Conservation (phyloP, 2,113 vertebrate genomes). For the Puffinus mauretanicus region DNA sequence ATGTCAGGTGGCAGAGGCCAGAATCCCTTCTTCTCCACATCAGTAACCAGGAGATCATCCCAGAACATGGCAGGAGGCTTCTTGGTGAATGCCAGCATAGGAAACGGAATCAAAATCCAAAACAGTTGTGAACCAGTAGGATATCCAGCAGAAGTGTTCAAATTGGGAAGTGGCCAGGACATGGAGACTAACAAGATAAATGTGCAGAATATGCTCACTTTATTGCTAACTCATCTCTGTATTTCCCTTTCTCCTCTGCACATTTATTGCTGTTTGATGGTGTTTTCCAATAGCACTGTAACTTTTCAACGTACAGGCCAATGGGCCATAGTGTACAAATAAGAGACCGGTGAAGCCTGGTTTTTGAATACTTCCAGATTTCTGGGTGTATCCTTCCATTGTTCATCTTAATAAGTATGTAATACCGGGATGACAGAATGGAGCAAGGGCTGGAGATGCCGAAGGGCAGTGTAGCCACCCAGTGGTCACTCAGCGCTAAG, state of each 20-base stretch:
- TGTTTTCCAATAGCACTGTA: constrained; percentile 21
- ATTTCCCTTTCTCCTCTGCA: background rate
- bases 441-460: background rate
- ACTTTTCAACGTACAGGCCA: background rate
- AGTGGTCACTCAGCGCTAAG: constrained; percentile 21
- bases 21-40: background rate
- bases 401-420: background rate
- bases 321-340: background rate
- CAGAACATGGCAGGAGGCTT: background rate
- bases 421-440: background rate
- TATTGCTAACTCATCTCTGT: background rate
- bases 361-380: constrained; percentile 51
- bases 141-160: constrained; percentile 5
- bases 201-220: background rate
- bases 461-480: constrained; percentile 65
- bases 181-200: constrained; percentile 7
- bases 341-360: background rate
- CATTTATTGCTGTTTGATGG: background rate
- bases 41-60: background rate
- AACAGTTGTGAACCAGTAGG: background rate
- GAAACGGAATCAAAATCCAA: background rate
- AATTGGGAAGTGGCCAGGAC: background rate
- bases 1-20: background rate
- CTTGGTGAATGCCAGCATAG: background rate
- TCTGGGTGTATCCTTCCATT: constrained; percentile 27